Percentiles rank a stretch among this genome's conserved stretches.
Evolutionary conservation across 1,140 invertebrate genomes (phyloP).

Genomic region (Zaprionus camerounensis): DNA sequence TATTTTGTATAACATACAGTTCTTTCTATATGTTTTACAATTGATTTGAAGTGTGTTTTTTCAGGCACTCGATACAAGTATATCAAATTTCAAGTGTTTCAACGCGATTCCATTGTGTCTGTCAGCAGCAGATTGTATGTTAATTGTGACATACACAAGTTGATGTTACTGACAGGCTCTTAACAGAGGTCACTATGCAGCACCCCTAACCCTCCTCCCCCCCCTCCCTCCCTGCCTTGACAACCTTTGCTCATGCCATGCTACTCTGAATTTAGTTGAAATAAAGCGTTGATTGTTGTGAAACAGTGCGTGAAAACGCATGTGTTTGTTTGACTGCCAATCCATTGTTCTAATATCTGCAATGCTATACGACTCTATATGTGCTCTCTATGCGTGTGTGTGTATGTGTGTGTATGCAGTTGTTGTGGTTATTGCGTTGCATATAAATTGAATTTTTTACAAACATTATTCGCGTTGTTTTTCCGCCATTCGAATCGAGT

Average conservation of each 20-base stretch:
- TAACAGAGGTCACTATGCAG: background rate
- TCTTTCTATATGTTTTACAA: background rate
- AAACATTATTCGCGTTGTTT: constrained; percentile 67
- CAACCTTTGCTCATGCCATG: background rate
- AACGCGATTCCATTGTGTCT: background rate
- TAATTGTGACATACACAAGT: constrained; percentile 17
- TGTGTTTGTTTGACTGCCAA: constrained; percentile 54
- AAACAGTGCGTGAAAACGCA: constrained; percentile 76
- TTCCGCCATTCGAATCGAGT: constrained; percentile 30
- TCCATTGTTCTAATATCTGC: constrained; percentile 46
- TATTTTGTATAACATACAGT: background rate
- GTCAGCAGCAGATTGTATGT: constrained; percentile 3
- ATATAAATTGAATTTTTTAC: constrained; percentile 81
- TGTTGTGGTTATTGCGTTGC: constrained; percentile 63
- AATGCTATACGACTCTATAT: constrained; percentile 11
- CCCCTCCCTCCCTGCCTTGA: too few relatives aligned
- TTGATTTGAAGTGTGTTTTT: too few relatives aligned
- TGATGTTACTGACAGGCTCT: constrained; percentile 10
- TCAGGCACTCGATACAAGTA: background rate
- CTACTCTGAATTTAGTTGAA: constrained; percentile 61
- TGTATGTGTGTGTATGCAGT: constrained; percentile 12
- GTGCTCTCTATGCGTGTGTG: constrained; percentile 22
- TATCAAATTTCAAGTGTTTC: constrained; percentile 5
- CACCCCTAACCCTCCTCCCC: background rate
- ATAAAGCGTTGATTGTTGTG: constrained; percentile 77